Conservation (phyloP, 2,797 vertebrate species). For the Microhierax caerulescens region DNA sequence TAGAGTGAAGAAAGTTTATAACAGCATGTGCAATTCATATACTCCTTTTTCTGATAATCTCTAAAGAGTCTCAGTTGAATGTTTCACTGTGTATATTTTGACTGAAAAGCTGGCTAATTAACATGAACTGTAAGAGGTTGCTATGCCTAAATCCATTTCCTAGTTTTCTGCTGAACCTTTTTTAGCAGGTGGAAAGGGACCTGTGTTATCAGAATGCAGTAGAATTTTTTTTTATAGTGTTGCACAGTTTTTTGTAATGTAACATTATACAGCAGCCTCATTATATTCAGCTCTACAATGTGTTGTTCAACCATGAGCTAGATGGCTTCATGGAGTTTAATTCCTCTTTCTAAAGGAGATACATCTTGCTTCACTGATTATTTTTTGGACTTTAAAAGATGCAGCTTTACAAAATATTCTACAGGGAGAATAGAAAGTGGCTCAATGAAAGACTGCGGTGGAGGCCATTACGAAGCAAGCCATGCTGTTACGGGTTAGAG, state of each 20-base stretch:
- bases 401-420: conserved; percentile 29
- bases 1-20: not conserved
- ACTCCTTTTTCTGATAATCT: not conserved
- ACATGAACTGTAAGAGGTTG: not conserved
- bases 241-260: conserved; percentile 21
- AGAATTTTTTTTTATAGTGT: not conserved
- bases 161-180: not conserved
- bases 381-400: conserved; percentile 33
- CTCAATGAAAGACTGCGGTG: not conserved
- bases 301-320: conserved; percentile 24
- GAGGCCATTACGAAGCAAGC: not conserved
- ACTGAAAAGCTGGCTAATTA: not conserved
- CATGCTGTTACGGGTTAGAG: not conserved
- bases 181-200: not conserved
- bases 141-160: not conserved
- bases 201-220: not conserved
- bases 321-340: conserved; percentile 36
- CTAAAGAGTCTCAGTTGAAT: not conserved
- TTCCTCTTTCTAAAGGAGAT: conserved; percentile 10
- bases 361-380: conserved; percentile 40
- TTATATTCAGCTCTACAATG: conserved; percentile 18
- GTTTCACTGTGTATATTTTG: not conserved
- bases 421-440: not conserved
- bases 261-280: conserved; percentile 22
- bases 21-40: not conserved